Percentiles rank a stretch among this genome's conserved stretches.
These are phyloP conservation scores for Odontesthes bonariensis DNA, from an alignment of 2,113 vertebrate species.

Conservation along the genomic window DNA sequence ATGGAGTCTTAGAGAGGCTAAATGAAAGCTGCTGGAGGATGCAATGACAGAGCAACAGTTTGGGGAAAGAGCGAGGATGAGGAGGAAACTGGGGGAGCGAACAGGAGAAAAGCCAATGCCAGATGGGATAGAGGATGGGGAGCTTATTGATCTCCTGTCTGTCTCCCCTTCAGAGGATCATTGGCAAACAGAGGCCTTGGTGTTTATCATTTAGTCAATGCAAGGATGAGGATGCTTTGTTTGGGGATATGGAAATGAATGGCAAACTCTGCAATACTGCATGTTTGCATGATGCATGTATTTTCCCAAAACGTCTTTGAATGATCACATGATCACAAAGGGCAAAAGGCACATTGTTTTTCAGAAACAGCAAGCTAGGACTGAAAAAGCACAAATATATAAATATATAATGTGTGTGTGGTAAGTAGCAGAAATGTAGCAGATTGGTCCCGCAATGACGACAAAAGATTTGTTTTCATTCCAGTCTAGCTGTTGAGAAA, in stretches of 20 bases:
- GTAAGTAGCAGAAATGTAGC: constrained; percentile 56
- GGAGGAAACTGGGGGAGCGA: constrained; percentile 2
- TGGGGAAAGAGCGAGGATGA: constrained; percentile 33
- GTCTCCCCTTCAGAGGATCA: constrained; percentile 68
- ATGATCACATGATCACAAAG: constrained; percentile 21
- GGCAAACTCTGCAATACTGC: constrained; percentile 35
- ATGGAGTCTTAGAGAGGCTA: constrained; percentile 28
- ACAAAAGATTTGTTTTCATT: constrained; percentile 54
- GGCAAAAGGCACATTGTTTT: constrained; percentile 42
- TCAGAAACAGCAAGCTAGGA: constrained; percentile 11
- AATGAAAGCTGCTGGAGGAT: constrained; percentile 40
- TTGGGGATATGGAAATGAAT: constrained; percentile 66
- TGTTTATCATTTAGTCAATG: constrained; percentile 72
- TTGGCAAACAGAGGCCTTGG: constrained; percentile 63
- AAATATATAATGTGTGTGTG: constrained; percentile 35
- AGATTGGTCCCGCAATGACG: constrained; percentile 24
- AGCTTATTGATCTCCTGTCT: constrained; percentile 75
- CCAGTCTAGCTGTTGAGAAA: constrained; percentile 18
- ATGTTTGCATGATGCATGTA: constrained; percentile 52
- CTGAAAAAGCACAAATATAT: constrained; percentile 2
- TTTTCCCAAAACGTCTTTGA: constrained; percentile 41
- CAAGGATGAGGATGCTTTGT: constrained; percentile 51
- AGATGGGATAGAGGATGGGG: constrained; percentile 60
- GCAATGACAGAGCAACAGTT: constrained; percentile 51
- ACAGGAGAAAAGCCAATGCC: constrained; percentile 63